Percentiles rank a stretch among this genome's conserved stretches.
phyloP scores from a whole-genome alignment of 2,797 vertebrate genomes.

The Cyprinella venusta region DNA sequence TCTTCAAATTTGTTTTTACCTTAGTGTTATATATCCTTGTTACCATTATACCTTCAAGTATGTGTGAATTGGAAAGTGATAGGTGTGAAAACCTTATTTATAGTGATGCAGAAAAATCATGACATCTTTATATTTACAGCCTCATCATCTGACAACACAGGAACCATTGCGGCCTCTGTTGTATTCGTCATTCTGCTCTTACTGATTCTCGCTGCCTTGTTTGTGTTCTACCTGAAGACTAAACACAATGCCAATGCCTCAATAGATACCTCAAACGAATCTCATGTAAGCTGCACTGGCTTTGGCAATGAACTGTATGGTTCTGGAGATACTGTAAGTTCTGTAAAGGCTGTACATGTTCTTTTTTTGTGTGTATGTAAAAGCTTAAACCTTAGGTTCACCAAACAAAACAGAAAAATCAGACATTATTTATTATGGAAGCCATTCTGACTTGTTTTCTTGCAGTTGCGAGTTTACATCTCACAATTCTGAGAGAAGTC shows the following conservation, averaged over 20 bases:
- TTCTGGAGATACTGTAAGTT: slow-evolving; percentile 19
- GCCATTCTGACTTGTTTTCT: too few relatives aligned
- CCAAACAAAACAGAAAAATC: neutral
- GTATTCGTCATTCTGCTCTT: slow-evolving; percentile 73
- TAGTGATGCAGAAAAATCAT: slow-evolving; percentile 7
- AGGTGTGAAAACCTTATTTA: neutral
- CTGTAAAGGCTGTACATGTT: neutral
- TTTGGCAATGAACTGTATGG: slow-evolving; percentile 69
- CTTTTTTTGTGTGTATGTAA: neutral
- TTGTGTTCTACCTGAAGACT: slow-evolving; percentile 68
- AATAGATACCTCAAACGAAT: neutral
- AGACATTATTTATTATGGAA: neutral
- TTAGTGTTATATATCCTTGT: neutral
- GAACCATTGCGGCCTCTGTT: slow-evolving; percentile 66
- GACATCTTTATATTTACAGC: slow-evolving; percentile 53
- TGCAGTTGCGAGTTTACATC: too few relatives aligned
- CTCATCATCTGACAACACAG: slow-evolving; percentile 39
- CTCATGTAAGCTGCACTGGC: neutral
- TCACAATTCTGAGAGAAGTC: too few relatives aligned
- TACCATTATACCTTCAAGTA: neutral
- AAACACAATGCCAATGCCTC: fast-evolving
- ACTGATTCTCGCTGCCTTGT: slow-evolving; percentile 60
- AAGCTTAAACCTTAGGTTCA: neutral
- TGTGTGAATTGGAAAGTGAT: neutral
- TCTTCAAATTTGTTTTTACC: neutral